Conservation (phyloP, 2,888 invertebrate genomes). For the Syrista parreyssii region DNA sequence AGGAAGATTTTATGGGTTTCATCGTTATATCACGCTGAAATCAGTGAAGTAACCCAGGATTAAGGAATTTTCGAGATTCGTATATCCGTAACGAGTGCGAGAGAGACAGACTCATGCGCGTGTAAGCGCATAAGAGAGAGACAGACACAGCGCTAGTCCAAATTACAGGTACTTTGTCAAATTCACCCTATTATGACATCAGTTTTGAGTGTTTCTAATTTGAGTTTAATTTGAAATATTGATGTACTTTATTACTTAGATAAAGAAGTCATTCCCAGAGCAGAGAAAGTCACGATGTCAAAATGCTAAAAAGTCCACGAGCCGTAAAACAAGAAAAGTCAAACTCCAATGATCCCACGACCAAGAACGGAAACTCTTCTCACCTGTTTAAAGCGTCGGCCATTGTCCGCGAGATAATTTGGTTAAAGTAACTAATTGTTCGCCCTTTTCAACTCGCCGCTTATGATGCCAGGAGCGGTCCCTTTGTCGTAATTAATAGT, state of each 20-base stretch:
- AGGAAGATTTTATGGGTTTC: not conserved
- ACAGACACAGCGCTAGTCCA: too few relatives aligned
- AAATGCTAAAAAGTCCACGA: not conserved
- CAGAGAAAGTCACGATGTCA: not conserved
- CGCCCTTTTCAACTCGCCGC: conserved; percentile 60
- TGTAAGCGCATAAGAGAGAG: not conserved
- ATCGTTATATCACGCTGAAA: not conserved
- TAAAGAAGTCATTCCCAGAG: not conserved
- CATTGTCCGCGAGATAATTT: conserved; percentile 64
- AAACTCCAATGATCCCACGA: not conserved
- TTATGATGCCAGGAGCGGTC: conserved; percentile 52
- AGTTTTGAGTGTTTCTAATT: not conserved
- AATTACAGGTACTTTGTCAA: not conserved
- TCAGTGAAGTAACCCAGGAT: not conserved
- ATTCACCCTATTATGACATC: not conserved
- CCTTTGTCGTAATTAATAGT: conserved; percentile 66
- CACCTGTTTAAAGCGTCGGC: conserved; percentile 49
- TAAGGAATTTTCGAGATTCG: not conserved
- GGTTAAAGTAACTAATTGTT: conserved; percentile 66
- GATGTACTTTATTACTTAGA: not conserved
- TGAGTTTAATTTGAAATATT: not conserved
- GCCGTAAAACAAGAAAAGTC: not conserved
- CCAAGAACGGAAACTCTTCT: conserved; percentile 24
- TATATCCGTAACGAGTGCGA: not conserved
- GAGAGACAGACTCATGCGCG: not conserved